phyloP scores from a whole-genome alignment of 2,888 invertebrate genomes.

The Diaphora mendica region DNA sequence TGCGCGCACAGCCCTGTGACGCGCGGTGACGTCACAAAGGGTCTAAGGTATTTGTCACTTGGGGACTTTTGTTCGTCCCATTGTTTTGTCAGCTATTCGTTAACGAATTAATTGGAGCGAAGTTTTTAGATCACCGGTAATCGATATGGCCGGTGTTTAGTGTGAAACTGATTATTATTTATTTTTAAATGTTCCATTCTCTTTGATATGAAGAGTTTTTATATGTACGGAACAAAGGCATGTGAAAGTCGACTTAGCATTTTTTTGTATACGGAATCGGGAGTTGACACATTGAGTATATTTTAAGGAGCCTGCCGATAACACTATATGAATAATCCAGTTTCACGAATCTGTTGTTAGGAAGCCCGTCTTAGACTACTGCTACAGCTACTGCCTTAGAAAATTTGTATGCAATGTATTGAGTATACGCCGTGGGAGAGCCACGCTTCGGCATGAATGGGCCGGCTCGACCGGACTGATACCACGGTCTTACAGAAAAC shows the following conservation, averaged over 20 bases:
- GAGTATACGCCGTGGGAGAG: too few species aligned
- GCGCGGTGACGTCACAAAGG: conserved; percentile 26
- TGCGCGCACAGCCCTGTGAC: conserved; percentile 18
- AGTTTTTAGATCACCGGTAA: conserved; percentile 20
- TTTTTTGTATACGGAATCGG: neutral
- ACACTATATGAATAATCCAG: neutral
- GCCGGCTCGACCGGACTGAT: too few species aligned
- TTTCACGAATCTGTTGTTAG: neutral
- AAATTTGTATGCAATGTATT: neutral
- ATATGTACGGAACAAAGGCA: neutral
- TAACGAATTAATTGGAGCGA: conserved; percentile 73
- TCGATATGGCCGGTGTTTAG: conserved; percentile 15
- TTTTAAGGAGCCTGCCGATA: neutral
- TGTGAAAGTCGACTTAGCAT: neutral
- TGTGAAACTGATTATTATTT: conserved; percentile 19
- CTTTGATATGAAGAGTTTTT: conserved; percentile 6
- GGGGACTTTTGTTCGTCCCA: conserved; percentile 44
- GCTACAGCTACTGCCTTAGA: neutral
- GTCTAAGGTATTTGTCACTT: conserved; percentile 43
- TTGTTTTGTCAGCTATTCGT: conserved; percentile 69
- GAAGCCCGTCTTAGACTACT: neutral
- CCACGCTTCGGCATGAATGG: too few species aligned
- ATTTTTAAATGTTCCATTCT: conserved; percentile 7
- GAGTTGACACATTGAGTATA: neutral
- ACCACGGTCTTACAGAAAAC: too few species aligned